These are phyloP conservation scores for Syngnathoides biaculeatus DNA, from an alignment of 2,113 vertebrate species.

Conservation along the genomic window DNA sequence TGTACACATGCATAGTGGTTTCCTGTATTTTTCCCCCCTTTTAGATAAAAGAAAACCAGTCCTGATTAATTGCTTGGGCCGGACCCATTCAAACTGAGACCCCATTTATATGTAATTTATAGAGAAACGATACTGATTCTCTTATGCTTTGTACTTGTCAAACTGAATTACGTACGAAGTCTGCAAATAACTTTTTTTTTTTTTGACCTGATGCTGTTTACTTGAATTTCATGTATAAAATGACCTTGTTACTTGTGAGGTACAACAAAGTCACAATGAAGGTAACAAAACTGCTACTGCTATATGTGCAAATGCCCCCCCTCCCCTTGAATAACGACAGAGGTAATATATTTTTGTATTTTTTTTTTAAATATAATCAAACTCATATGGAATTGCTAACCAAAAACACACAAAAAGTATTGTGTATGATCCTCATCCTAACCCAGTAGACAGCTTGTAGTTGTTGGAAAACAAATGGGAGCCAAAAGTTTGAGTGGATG, in stretches of 20 bases:
- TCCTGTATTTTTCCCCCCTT: slow-evolving; percentile 45
- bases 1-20: slow-evolving; percentile 23
- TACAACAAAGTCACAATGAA: slow-evolving; percentile 68
- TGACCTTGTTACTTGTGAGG: slow-evolving; percentile 66
- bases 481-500: slow-evolving; percentile 29
- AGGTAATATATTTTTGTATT: slow-evolving; percentile 78
- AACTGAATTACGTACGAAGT: slow-evolving; percentile 62
- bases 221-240: slow-evolving; percentile 76
- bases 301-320: slow-evolving; percentile 64
- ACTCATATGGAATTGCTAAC: slow-evolving; percentile 56
- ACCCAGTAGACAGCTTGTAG: slow-evolving; percentile 51
- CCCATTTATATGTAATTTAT: slow-evolving; percentile 5
- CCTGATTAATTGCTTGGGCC: slow-evolving; percentile 66
- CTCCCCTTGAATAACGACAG: slow-evolving; percentile 66
- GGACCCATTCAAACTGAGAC: slow-evolving; percentile 70
- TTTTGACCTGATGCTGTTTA: slow-evolving; percentile 68
- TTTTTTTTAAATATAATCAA: slow-evolving; percentile 67
- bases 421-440: slow-evolving; percentile 30
- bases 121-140: slow-evolving; percentile 32
- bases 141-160: slow-evolving; percentile 44
- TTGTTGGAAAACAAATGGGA: slow-evolving; percentile 46
- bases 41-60: slow-evolving; percentile 50
- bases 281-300: slow-evolving; percentile 59
- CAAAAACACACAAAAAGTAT: slow-evolving; percentile 21
- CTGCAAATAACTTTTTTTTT: slow-evolving; percentile 20